Evolutionary conservation across 1,140 invertebrate genomes (phyloP).

Genomic region (Parasteatoda tepidariorum): DNA sequence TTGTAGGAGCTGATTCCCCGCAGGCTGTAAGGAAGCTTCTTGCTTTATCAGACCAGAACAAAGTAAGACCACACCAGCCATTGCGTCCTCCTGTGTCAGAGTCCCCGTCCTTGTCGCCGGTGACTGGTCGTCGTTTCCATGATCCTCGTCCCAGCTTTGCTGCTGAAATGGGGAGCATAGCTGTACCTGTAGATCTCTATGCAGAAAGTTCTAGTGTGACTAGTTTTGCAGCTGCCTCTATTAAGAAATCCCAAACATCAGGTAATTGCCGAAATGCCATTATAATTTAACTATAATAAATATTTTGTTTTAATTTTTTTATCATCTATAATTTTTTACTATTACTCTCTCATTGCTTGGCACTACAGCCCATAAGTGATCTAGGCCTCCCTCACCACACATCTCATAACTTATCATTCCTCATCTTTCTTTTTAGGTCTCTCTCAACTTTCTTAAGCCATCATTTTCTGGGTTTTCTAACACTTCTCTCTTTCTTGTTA

Average conservation of each 20-base stretch:
- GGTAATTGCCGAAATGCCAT: no score
- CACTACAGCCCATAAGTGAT: no score
- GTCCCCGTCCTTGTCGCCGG: constrained; percentile 71
- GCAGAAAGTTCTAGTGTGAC: constrained; percentile 96
- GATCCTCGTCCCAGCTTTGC: constrained; percentile 76
- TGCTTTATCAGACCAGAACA: constrained; percentile 79
- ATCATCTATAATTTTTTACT: neutral
- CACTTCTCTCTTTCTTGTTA: no score
- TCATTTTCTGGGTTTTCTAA: no score
- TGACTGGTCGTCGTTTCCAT: constrained; percentile 68
- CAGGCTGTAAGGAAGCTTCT: constrained; percentile 94
- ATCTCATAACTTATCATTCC: no score
- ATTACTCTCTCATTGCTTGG: no score
- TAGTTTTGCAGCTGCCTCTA: constrained; percentile 86
- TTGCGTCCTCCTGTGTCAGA: constrained; percentile 73
- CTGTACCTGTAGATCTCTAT: constrained; percentile 89
- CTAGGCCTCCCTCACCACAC: no score
- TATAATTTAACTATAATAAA: no score
- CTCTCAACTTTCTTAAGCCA: no score
- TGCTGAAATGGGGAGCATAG: constrained; percentile 82
- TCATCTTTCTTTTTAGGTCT: no score
- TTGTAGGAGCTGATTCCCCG: constrained; percentile 87
- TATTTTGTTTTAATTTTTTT: neutral
- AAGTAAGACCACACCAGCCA: constrained; percentile 88
- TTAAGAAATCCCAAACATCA: constrained; percentile 85